Evolutionary conservation across 1,140 invertebrate genomes (phyloP).

Genomic region (Meloidogyne chitwoodi): DNA sequence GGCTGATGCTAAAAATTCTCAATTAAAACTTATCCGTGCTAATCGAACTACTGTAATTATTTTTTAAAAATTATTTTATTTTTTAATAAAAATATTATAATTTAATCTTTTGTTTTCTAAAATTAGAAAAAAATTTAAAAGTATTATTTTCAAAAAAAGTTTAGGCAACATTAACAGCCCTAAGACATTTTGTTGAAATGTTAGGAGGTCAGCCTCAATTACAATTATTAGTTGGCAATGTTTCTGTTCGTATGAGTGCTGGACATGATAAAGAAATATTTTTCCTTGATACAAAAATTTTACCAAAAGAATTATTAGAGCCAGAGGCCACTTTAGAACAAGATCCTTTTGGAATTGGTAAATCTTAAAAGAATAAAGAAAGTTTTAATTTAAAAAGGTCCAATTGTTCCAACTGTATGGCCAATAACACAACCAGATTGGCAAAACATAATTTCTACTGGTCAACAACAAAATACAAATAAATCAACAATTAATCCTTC

Average conservation of each 20-base stretch:
- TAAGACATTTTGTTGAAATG: constrained; percentile 20
- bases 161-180: constrained; percentile 6
- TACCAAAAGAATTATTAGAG: constrained; percentile 5
- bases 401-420: neutral
- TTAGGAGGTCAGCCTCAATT: constrained; percentile 12
- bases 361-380: neutral
- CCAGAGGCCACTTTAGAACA: neutral
- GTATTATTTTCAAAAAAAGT: neutral
- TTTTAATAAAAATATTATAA: neutral
- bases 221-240: constrained; percentile 9
- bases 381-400: neutral
- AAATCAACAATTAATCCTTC: neutral
- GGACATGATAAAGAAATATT: neutral
- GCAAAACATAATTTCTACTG: neutral
- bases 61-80: too few relatives aligned
- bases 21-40: neutral
- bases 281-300: constrained; percentile 13
- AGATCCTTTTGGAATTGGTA: constrained; percentile 10
- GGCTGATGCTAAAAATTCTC: constrained; percentile 13
- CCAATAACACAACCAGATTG: neutral
- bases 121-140: neutral
- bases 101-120: too few relatives aligned
- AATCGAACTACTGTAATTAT: constrained; percentile 1
- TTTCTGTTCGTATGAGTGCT: constrained; percentile 12
- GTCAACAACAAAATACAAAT: neutral